Percentiles rank a stretch among this genome's conserved stretches.
Conservation (phyloP, 2,797 vertebrate genomes). For the Choloepus didactylus region DNA sequence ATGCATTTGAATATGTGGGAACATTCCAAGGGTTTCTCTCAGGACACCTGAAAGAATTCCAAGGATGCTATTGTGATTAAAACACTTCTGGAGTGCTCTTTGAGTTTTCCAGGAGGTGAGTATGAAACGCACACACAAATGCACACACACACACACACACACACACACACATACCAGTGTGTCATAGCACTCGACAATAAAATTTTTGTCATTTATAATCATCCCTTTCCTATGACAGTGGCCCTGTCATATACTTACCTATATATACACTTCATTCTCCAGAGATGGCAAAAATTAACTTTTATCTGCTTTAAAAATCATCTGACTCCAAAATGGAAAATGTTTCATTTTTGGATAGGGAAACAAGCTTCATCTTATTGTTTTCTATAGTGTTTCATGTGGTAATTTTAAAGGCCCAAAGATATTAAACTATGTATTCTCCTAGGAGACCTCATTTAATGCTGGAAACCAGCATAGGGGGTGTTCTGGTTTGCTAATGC, state of each 20-base stretch:
- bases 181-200: not conserved
- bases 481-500: too few species aligned
- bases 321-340: slow-evolving; percentile 14
- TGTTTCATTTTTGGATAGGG: not conserved
- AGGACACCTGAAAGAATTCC: not conserved
- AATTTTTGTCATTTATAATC: slow-evolving; percentile 3
- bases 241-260: not conserved
- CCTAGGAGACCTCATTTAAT: not conserved
- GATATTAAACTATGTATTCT: not conserved
- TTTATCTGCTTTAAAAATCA: slow-evolving; percentile 26
- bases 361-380: slow-evolving; percentile 1
- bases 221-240: not conserved
- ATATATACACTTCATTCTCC: not conserved
- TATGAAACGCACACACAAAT: rapidly evolving
- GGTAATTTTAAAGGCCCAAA: not conserved
- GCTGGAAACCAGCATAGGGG: not conserved
- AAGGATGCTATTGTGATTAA: not conserved
- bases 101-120: not conserved
- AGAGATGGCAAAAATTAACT: not conserved
- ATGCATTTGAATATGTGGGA: not conserved
- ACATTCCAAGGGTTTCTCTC: not conserved
- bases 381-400: not conserved
- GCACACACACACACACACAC: too few species aligned
- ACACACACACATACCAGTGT: not conserved
- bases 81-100: not conserved